A percentile compares a stretch with the other conserved stretches of the same genome.
phyloP scores from a whole-genome alignment of 2,888 invertebrate species.

The Noctua pronuba region DNA sequence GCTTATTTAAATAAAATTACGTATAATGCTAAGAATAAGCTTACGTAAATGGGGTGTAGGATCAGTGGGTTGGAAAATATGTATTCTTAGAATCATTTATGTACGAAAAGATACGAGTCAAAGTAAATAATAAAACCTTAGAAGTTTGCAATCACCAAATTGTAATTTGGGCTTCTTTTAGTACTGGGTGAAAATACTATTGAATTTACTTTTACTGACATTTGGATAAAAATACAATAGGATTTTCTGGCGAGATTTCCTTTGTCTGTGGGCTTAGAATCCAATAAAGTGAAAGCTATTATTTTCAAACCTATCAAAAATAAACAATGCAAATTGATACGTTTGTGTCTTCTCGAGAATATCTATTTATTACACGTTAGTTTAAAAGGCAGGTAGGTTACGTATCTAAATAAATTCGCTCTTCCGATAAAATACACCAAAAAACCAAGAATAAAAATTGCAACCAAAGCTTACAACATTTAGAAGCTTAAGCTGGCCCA shows the following conservation, averaged over 20 bases:
- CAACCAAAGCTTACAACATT: slow-evolving; percentile 27
- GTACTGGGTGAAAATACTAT: slow-evolving; percentile 29
- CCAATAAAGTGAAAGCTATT: slow-evolving; percentile 35
- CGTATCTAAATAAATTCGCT: not conserved
- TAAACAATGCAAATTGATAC: slow-evolving; percentile 6
- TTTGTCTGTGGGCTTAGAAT: slow-evolving; percentile 33
- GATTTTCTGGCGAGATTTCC: slow-evolving; percentile 20
- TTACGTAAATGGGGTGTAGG: slow-evolving; percentile 43
- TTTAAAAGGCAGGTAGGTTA: not conserved
- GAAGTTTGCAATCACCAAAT: slow-evolving; percentile 44
- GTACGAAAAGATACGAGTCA: slow-evolving; percentile 1
- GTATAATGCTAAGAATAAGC: slow-evolving; percentile 50
- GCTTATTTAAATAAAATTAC: slow-evolving; percentile 68
- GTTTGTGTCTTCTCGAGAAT: not conserved
- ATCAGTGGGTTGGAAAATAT: slow-evolving; percentile 43
- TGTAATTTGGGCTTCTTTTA: slow-evolving; percentile 35
- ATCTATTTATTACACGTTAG: not conserved
- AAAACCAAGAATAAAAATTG: slow-evolving; percentile 19
- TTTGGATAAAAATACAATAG: slow-evolving; percentile 43
- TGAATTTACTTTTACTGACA: slow-evolving; percentile 20
- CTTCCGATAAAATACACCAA: slow-evolving; percentile 11
- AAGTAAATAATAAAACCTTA: slow-evolving; percentile 35
- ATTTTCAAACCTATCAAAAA: slow-evolving; percentile 24
- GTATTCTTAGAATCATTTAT: slow-evolving; percentile 18
- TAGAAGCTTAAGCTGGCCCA: slow-evolving; percentile 25